phyloP scores from a whole-genome alignment of 2,113 vertebrate genomes.

The Tenrec ecaudatus region DNA sequence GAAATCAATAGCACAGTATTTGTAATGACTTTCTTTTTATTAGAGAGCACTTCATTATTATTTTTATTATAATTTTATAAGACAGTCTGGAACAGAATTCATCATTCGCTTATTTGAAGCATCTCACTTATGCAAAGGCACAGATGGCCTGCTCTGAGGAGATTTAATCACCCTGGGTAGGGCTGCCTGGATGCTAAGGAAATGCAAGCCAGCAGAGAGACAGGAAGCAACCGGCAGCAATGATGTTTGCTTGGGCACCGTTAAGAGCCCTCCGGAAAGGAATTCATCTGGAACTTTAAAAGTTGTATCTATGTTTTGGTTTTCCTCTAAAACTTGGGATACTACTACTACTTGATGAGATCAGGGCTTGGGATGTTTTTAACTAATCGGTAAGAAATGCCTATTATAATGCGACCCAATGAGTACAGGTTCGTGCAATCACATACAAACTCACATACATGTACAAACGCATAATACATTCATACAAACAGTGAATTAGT shows the following conservation, averaged over 20 bases:
- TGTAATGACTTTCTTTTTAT: slow-evolving; percentile 83
- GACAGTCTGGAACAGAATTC: slow-evolving; percentile 76
- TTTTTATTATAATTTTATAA: slow-evolving; percentile 84
- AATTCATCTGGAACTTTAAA: slow-evolving; percentile 1
- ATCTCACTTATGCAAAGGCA: slow-evolving; percentile 70
- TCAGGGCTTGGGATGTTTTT: slow-evolving; percentile 25
- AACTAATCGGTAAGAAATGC: not conserved
- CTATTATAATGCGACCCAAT: not conserved
- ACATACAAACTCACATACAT: too few species aligned
- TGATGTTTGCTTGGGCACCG: not conserved
- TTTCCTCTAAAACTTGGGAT: slow-evolving; percentile 60
- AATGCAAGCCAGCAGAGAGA: slow-evolving; percentile 36
- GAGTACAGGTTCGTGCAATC: not conserved
- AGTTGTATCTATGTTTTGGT: not conserved
- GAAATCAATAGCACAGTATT: slow-evolving; percentile 84
- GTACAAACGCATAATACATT: not conserved
- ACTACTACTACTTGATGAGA: not conserved
- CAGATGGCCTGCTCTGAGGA: slow-evolving; percentile 63
- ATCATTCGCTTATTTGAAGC: slow-evolving; percentile 78
- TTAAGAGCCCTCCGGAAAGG: not conserved
- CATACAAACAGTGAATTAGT: not conserved
- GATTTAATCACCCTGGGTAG: slow-evolving; percentile 58
- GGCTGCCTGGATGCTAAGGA: not conserved
- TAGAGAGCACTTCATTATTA: slow-evolving; percentile 81
- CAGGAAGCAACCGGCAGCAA: not conserved